phyloP scores from a whole-genome alignment of 1,140 invertebrate species.

The Melanaphis sacchari region DNA sequence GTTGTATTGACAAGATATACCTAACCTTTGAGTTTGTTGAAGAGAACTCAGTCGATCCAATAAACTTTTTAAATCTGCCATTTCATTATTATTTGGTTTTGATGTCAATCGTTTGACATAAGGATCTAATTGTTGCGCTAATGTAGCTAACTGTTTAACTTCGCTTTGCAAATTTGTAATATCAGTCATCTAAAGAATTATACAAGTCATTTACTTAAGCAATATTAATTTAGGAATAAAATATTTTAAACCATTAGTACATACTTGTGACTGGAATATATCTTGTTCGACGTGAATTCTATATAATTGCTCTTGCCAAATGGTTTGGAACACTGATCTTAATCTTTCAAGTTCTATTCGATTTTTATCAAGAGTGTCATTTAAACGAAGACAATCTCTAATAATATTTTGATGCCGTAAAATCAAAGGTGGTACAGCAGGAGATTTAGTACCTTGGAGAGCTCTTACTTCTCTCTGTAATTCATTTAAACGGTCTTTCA shows the following conservation, averaged over 20 bases:
- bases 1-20: not conserved
- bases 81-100: slow-evolving; percentile 60
- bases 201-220: not conserved
- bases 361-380: slow-evolving; percentile 72
- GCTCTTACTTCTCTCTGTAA: slow-evolving; percentile 71
- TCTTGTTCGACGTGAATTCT: slow-evolving; percentile 74
- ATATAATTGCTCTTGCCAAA: slow-evolving; percentile 76
- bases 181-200: slow-evolving; percentile 70
- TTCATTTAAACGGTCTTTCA: slow-evolving; percentile 72
- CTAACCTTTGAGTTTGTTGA: slow-evolving; percentile 61
- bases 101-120: slow-evolving; percentile 69
- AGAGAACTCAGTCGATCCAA: slow-evolving; percentile 68
- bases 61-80: slow-evolving; percentile 66
- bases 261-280: slow-evolving; percentile 71
- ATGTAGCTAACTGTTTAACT: slow-evolving; percentile 71
- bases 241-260: slow-evolving; percentile 24
- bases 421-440: slow-evolving; percentile 68
- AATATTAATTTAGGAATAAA: not conserved
- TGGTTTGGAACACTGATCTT: slow-evolving; percentile 69
- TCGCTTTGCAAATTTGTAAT: slow-evolving; percentile 71
- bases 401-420: slow-evolving; percentile 69
- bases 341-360: slow-evolving; percentile 72
- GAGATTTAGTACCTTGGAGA: slow-evolving; percentile 65
- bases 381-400: slow-evolving; percentile 70
- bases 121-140: slow-evolving; percentile 72